Base-by-base conservation (phyloP, 2,113 vertebrate species). In the Podocnemis expansa region DNA sequence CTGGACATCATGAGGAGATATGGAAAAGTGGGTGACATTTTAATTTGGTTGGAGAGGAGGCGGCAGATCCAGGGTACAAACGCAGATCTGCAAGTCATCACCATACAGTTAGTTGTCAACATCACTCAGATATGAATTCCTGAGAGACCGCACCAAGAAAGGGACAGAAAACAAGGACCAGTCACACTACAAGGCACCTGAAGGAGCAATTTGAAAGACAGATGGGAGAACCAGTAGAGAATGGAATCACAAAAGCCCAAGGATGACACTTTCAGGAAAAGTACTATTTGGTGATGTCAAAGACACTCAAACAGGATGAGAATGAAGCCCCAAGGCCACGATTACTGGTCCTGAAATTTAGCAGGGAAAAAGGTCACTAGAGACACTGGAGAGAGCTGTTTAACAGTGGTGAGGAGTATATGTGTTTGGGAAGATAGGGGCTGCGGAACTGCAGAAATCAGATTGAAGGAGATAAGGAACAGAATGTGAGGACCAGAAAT, bases 381-480 rank as follows among this genome's bases (percentile, higher is more conserved):
- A 31, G 63, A 54, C 2, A 41, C 29, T 43, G 54, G 73, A 16
- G 76, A 27, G n/a, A 92, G 76, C 47, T 38, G 2, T 10, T 93
- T 81, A 75, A 51, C 47, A 45, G 25, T 29, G 24, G 73, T 2
- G n/a, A 70, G 63, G 34, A 2, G 19, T 9, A 34, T 3, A 14
- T 3, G 1, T 2, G 21, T 41, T 76, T 24, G 24, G 13, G 22
- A 27, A 25, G 22, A 75, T 70, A 54, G 22, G 78, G 70, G 88
- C 3, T 43, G 76, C 82, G 31, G 41, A 47, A 25, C 22, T 84
- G 84, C 14, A 81, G 21, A 49, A n/a, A 76, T 31, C 19, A 87
- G n/a, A 14, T 4, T 22, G 80, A 93, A 84, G 43, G 27, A 21
- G 43, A 94, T 56, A 79, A 88, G 73, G 87, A 93, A 21, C 41